A percentile compares a stretch with the other conserved stretches of the same genome.
Evolutionary conservation across 2,113 vertebrate species (phyloP).

Genomic region (Salvelinus sp.): DNA sequence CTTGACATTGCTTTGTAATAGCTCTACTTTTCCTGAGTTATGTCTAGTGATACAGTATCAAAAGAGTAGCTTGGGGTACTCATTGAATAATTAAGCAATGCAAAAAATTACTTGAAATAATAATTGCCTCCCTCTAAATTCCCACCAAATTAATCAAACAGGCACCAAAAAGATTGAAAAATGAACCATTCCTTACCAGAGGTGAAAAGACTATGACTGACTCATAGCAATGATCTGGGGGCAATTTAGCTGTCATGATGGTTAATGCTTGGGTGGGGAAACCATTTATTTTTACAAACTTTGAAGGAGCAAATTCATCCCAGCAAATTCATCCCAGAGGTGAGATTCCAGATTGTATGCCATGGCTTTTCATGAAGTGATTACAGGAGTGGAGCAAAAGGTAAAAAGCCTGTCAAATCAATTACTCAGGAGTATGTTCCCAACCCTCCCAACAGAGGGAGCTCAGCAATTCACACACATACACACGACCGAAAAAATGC

Average conservation of each 20-base stretch:
- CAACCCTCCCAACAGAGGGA: not conserved
- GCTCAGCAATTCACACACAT: not conserved
- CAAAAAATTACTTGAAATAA: conserved; percentile 49
- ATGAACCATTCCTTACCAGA: conserved; percentile 28
- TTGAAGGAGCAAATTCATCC: conserved; percentile 3
- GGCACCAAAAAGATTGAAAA: conserved; percentile 38
- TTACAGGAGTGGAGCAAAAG: conserved; percentile 3
- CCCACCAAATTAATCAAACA: conserved; percentile 42
- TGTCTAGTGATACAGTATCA: conserved; percentile 20
- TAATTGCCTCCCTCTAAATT: conserved; percentile 41
- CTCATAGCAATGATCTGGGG: conserved; percentile 10
- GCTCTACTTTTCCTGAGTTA: conserved; percentile 30
- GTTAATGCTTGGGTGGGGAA: conserved; percentile 11
- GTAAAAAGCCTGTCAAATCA: conserved; percentile 40
- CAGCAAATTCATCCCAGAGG: conserved; percentile 1
- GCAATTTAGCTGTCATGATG: conserved; percentile 7
- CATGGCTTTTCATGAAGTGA: conserved; percentile 22
- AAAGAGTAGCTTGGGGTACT: conserved; percentile 22
- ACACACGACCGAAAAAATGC: conserved; percentile 8
- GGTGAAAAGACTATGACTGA: conserved; percentile 3
- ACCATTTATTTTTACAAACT: not conserved
- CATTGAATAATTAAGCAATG: conserved; percentile 41
- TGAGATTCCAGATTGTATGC: not conserved
- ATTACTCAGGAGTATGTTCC: conserved; percentile 13
- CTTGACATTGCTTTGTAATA: not conserved